Evolutionary conservation across 1,140 invertebrate genomes (phyloP).

Genomic region (Drosophila trapezifrons): DNA sequence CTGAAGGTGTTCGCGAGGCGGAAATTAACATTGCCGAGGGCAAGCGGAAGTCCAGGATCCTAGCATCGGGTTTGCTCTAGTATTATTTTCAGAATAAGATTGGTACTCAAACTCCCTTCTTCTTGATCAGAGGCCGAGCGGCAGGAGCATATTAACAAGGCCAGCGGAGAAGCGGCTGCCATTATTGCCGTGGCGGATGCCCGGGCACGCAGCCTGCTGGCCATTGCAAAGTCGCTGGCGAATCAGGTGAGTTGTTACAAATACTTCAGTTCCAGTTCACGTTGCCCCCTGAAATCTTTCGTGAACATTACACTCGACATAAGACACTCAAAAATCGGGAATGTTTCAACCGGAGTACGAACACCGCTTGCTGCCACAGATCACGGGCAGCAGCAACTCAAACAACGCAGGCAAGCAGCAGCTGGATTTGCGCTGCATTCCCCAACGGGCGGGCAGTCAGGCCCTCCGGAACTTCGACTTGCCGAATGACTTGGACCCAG

Average conservation of each 20-base stretch:
- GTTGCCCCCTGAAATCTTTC: neutral
- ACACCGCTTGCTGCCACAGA: slow-evolving; percentile 22
- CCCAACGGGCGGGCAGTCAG: slow-evolving; percentile 21
- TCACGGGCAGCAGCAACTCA: neutral
- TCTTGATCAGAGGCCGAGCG: slow-evolving; percentile 89
- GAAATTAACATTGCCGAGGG: slow-evolving; percentile 99
- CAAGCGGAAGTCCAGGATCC: slow-evolving; percentile 94
- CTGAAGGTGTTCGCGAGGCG: slow-evolving; percentile 96
- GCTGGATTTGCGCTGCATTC: slow-evolving; percentile 40
- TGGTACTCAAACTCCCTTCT: neutral
- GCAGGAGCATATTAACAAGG: slow-evolving; percentile 94
- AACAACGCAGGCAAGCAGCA: slow-evolving; percentile 12
- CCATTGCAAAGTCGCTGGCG: slow-evolving; percentile 89
- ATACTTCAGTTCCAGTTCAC: slow-evolving; percentile 1
- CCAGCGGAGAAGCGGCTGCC: slow-evolving; percentile 94
- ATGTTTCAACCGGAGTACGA: slow-evolving; percentile 60
- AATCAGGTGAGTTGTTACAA: slow-evolving; percentile 83
- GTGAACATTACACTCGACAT: slow-evolving; percentile 4
- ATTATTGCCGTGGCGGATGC: slow-evolving; percentile 94
- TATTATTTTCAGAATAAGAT: neutral
- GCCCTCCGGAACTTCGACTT: slow-evolving; percentile 22
- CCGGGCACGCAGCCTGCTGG: slow-evolving; percentile 90
- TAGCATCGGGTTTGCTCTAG: slow-evolving; percentile 91
- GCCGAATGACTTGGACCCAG: neutral
- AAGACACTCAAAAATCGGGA: slow-evolving; percentile 5